Evolutionary conservation across 2,888 invertebrate species (phyloP).

Genomic region (Notodonta ziczac): DNA sequence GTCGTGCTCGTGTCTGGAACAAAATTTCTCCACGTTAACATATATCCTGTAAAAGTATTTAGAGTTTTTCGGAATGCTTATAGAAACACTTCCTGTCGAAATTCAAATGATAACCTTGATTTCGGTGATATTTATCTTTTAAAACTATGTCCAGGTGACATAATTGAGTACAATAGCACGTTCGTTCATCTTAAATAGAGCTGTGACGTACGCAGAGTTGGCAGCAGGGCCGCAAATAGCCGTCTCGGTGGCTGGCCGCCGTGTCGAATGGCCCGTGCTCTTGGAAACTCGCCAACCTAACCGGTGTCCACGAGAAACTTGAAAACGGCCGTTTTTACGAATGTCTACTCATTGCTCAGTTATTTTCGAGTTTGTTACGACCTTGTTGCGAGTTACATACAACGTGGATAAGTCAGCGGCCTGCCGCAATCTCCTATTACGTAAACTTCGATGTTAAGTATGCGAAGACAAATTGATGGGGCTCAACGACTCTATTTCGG

Average conservation of each 20-base stretch:
- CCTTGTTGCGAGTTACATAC: slow-evolving; percentile 67
- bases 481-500: slow-evolving; percentile 14
- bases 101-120: slow-evolving; percentile 61
- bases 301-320: slow-evolving; percentile 67
- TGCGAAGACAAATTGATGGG: slow-evolving; percentile 36
- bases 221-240: slow-evolving; percentile 76
- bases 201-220: slow-evolving; percentile 75
- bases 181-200: slow-evolving; percentile 76
- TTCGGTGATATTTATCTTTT: slow-evolving; percentile 42
- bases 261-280: slow-evolving; percentile 71
- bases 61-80: slow-evolving; percentile 8
- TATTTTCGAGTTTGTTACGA: slow-evolving; percentile 76
- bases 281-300: slow-evolving; percentile 69
- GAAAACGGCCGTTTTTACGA: slow-evolving; percentile 78
- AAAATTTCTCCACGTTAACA: slow-evolving; percentile 37
- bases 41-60: slow-evolving; percentile 4
- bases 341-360: slow-evolving; percentile 72
- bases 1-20: slow-evolving; percentile 91
- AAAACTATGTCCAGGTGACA: slow-evolving; percentile 70
- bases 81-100: slow-evolving; percentile 16
- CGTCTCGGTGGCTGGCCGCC: slow-evolving; percentile 66
- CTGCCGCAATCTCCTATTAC: slow-evolving; percentile 67
- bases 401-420: slow-evolving; percentile 65
- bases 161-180: slow-evolving; percentile 73
- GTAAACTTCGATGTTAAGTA: slow-evolving; percentile 46